Evolutionary conservation across 2,888 invertebrate genomes (phyloP).

Genomic region (Minunthozetes semirufus): DNA sequence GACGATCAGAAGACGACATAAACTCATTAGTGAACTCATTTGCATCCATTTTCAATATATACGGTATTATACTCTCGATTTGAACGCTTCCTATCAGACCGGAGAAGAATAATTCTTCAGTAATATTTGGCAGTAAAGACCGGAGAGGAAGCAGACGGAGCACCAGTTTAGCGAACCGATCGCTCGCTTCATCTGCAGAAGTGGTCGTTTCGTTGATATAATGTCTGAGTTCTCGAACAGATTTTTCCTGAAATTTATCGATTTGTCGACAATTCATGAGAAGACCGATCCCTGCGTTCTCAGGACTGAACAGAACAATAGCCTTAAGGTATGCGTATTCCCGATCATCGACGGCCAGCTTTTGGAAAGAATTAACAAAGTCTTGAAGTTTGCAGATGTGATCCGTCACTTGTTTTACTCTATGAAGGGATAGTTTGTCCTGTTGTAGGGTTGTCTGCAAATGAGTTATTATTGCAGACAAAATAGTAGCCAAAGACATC

Average conservation of each 20-base stretch:
- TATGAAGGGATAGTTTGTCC: constrained; percentile 62
- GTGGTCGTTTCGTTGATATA: constrained; percentile 52
- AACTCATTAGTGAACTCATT: constrained; percentile 45
- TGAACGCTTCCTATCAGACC: constrained; percentile 85
- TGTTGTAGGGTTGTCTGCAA: constrained; percentile 66
- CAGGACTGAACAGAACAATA: constrained; percentile 69
- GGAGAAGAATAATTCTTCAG: constrained; percentile 88
- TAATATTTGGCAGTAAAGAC: constrained; percentile 58
- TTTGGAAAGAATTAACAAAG: constrained; percentile 66
- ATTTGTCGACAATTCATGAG: constrained; percentile 54
- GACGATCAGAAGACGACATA: constrained; percentile 2
- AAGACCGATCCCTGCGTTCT: constrained; percentile 45
- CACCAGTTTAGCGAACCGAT: constrained; percentile 50
- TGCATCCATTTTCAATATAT: constrained; percentile 63
- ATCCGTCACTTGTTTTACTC: constrained; percentile 67
- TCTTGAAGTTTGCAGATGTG: constrained; percentile 75
- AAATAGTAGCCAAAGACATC: constrained; percentile 68
- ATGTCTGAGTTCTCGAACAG: constrained; percentile 56
- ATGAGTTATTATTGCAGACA: constrained; percentile 73
- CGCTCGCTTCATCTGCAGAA: constrained; percentile 50
- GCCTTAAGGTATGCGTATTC: constrained; percentile 84
- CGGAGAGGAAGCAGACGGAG: constrained; percentile 59
- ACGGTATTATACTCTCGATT: constrained; percentile 91
- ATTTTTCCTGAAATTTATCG: constrained; percentile 58
- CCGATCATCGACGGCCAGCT: constrained; percentile 67